A percentile compares a stretch with the other conserved stretches of the same genome.
Evolutionary conservation across 2,888 invertebrate genomes (phyloP).

Genomic region (Andrena bucephala): DNA sequence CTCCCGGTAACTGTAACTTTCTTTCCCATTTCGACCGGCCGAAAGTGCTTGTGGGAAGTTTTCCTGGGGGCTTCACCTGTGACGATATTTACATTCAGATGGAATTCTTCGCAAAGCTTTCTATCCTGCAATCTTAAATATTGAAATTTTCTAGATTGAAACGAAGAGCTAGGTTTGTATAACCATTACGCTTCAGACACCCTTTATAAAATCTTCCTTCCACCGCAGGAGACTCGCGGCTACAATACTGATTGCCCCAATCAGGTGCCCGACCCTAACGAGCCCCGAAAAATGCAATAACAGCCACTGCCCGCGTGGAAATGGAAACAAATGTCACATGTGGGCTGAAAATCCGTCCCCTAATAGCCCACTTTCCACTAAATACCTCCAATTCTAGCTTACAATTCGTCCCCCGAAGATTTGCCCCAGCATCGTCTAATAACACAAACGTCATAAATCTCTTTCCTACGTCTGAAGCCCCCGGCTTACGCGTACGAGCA

Average conservation of each 20-base stretch:
- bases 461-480: constrained; percentile 1
- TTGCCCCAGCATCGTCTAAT: constrained; percentile 34
- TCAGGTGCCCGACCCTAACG: constrained; percentile 3
- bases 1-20: constrained; percentile 12
- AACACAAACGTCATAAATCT: constrained; percentile 39
- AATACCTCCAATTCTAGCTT: constrained; percentile 31
- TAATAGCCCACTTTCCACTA: constrained; percentile 18
- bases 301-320: constrained; percentile 6
- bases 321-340: constrained; percentile 51
- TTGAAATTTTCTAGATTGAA: too few relatives aligned
- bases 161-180: too few relatives aligned
- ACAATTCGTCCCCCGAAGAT: constrained; percentile 12
- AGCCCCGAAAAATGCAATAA: constrained; percentile 5
- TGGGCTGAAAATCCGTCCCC: constrained; percentile 33
- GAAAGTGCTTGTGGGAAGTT: not conserved
- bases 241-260: not conserved
- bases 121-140: too few relatives aligned
- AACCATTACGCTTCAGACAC: not conserved
- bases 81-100: too few relatives aligned
- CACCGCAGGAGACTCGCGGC: not conserved
- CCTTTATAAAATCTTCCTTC: not conserved
- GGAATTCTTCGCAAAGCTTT: too few relatives aligned
- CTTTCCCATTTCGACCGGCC: not conserved
- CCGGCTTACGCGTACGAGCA: constrained; percentile 37
- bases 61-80: too few relatives aligned